Evolutionary conservation across 2,797 vertebrate genomes (phyloP).

Genomic region (Phrynocephalus vlangalii): DNA sequence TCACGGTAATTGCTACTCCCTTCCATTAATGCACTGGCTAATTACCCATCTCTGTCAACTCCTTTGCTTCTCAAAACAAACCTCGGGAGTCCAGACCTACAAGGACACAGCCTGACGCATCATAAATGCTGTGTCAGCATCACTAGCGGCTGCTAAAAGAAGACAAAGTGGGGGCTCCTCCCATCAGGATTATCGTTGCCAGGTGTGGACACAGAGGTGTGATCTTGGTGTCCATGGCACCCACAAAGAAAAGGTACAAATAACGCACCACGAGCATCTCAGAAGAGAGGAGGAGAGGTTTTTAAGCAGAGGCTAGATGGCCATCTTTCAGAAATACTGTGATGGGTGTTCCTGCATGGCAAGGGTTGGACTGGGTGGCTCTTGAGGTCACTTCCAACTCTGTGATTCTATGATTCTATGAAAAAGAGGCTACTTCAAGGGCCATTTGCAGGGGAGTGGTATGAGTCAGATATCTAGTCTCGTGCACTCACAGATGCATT

Average conservation of each 20-base stretch:
- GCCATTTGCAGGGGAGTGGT: too few relatives aligned
- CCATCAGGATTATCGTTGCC: not conserved
- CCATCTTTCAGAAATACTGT: too few relatives aligned
- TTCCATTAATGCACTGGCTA: not conserved
- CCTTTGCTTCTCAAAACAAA: not conserved
- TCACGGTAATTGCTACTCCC: not conserved
- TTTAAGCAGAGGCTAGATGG: too few relatives aligned
- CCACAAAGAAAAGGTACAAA: not conserved
- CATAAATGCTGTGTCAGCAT: not conserved
- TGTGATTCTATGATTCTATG: too few relatives aligned
- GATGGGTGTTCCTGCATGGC: too few relatives aligned
- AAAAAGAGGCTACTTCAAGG: too few relatives aligned
- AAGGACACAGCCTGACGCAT: not conserved
- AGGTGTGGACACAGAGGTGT: not conserved
- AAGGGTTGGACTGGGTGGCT: too few relatives aligned
- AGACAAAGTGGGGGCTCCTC: rapidly evolving
- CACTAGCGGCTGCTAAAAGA: not conserved
- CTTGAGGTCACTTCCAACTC: too few relatives aligned
- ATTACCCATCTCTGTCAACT: not conserved
- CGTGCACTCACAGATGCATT: too few relatives aligned
- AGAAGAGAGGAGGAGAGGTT: not conserved
- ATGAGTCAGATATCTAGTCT: too few relatives aligned
- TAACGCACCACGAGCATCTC: not conserved
- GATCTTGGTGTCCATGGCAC: not conserved
- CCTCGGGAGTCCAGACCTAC: not conserved